Evolutionary conservation across 2,113 vertebrate species (phyloP).

Genomic region (Phaethornis superciliosus): DNA sequence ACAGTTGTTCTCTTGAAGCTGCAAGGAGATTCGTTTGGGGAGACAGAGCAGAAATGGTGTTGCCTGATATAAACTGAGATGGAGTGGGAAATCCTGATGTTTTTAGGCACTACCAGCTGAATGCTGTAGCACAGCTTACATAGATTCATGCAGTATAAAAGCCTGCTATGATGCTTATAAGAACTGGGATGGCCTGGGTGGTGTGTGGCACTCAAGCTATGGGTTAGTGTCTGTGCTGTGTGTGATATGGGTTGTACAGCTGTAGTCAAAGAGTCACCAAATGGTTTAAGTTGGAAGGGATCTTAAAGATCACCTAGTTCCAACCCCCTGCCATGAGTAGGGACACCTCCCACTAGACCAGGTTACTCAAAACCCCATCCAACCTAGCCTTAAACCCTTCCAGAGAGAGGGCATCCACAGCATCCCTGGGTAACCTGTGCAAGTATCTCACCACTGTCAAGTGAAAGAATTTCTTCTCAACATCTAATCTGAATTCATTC

Average conservation of each 20-base stretch:
- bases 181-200: not conserved
- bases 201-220: not conserved
- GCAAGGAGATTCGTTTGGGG: not conserved
- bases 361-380: no score
- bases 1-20: not conserved
- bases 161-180: rapidly evolving
- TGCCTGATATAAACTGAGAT: not conserved
- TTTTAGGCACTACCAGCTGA: not conserved
- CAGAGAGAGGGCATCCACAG: no score
- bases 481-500: no score
- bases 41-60: not conserved
- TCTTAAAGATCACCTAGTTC: no score
- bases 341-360: no score
- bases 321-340: no score
- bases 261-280: no score
- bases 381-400: no score
- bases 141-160: not conserved
- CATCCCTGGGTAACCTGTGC: no score
- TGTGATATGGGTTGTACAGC: rapidly evolving
- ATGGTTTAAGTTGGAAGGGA: no score
- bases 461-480: no score
- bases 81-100: not conserved
- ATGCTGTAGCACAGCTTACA: not conserved
- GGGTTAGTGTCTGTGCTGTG: not conserved
- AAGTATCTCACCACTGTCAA: no score